Conservation (phyloP, 2,113 vertebrate species). For the Hippoglossus stenolepis region DNA sequence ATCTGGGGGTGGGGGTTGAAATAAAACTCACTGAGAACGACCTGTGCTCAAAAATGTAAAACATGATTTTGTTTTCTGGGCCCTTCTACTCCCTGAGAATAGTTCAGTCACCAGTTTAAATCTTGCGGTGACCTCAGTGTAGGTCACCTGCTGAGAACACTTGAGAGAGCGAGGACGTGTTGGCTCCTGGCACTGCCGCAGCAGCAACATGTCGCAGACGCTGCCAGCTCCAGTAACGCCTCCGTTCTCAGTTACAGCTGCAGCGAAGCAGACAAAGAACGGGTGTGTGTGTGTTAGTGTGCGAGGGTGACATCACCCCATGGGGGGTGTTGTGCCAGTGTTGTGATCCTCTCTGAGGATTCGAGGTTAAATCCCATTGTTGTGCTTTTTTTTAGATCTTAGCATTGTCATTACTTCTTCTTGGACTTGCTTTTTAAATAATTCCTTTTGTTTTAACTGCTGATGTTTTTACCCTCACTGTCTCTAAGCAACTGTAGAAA, state of each 20-base stretch:
- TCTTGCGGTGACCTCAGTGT: slow-evolving; percentile 25
- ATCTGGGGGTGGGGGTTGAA: too few relatives aligned
- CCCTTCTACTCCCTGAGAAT: slow-evolving; percentile 13
- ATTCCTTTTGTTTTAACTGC: neutral
- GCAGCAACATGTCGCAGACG: slow-evolving; percentile 32
- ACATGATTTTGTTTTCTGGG: neutral
- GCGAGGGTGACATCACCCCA: slow-evolving; percentile 43
- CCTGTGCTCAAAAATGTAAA: too few relatives aligned
- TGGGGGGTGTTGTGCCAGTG: slow-evolving; percentile 1
- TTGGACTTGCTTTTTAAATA: neutral
- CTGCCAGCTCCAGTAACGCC: slow-evolving; percentile 26
- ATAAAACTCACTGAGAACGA: too few relatives aligned
- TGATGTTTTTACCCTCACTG: slow-evolving; percentile 9
- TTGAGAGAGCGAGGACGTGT: slow-evolving; percentile 45
- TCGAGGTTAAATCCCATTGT: neutral
- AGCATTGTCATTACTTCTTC: neutral
- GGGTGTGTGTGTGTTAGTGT: slow-evolving; percentile 51
- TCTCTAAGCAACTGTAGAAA: slow-evolving; percentile 27
- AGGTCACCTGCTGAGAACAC: slow-evolving; percentile 38
- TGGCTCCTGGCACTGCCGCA: slow-evolving; percentile 47
- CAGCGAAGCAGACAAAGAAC: slow-evolving; percentile 50
- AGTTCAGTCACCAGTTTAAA: slow-evolving; percentile 38
- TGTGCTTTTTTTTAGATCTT: neutral
- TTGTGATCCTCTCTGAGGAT: neutral
- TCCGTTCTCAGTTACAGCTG: slow-evolving; percentile 24